A percentile compares a stretch with the other conserved stretches of the same genome.
Evolutionary conservation across 1,140 invertebrate species (phyloP).

Genomic region (Bombus vancouverensis): DNA sequence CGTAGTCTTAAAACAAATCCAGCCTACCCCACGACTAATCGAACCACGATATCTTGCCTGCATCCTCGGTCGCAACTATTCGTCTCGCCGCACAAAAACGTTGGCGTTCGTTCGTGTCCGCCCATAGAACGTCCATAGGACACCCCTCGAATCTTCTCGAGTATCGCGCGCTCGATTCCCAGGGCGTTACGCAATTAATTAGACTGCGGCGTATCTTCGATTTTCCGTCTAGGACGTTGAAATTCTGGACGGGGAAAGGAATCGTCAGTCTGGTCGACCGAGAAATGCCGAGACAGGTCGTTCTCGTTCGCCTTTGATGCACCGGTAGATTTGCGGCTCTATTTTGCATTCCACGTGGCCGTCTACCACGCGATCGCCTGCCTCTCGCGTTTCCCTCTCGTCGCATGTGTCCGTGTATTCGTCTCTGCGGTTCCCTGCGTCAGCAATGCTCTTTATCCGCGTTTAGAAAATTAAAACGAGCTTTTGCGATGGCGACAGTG

Average conservation of each 20-base stretch:
- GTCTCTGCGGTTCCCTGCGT: not conserved
- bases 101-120: conserved; percentile 6
- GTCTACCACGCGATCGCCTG: conserved; percentile 66
- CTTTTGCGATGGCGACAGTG: conserved; percentile 14
- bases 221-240: conserved; percentile 51
- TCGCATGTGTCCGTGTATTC: not conserved
- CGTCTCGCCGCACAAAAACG: conserved; percentile 25
- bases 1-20: not conserved
- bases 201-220: conserved; percentile 59
- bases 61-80: not conserved
- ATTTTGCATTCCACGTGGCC: conserved; percentile 76
- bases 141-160: conserved; percentile 43
- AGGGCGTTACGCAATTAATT: conserved; percentile 68
- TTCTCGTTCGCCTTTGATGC: conserved; percentile 68
- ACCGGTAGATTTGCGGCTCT: conserved; percentile 71
- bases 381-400: conserved; percentile 10
- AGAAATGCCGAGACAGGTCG: conserved; percentile 71
- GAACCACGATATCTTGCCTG: not conserved
- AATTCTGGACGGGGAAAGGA: not conserved
- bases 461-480: conserved; percentile 69
- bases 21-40: conserved; percentile 21
- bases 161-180: conserved; percentile 55
- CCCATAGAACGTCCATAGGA: conserved; percentile 4
- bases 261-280: conserved; percentile 4
- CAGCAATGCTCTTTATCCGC: conserved; percentile 28